phyloP scores from a whole-genome alignment of 2,888 invertebrate genomes.

The Xanthia icteritia region DNA sequence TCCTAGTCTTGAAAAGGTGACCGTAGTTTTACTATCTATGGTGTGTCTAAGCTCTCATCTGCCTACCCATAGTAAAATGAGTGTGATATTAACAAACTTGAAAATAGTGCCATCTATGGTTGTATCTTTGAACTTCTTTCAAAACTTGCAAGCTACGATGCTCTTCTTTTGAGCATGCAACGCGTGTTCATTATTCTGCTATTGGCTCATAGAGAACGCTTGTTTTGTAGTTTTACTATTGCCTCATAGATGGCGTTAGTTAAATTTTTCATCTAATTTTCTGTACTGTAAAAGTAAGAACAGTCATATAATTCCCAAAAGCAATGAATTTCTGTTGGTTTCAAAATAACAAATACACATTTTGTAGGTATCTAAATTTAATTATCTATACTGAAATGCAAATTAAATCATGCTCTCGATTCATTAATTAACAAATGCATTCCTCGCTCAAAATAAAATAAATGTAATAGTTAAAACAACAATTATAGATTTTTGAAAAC shows the following conservation, averaged over 20 bases:
- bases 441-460: too few relatives aligned
- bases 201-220: slow-evolving; percentile 4
- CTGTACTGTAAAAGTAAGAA: too few relatives aligned
- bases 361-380: too few relatives aligned
- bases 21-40: not conserved
- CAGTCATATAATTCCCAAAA: not conserved
- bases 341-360: not conserved
- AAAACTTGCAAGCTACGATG: not conserved
- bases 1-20: too few relatives aligned
- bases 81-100: not conserved
- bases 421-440: too few relatives aligned
- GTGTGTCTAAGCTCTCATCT: not conserved
- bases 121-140: not conserved
- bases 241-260: not conserved
- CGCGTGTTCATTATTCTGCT: not conserved
- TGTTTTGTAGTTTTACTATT: not conserved
- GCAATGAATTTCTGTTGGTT: too few relatives aligned
- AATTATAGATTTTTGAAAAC: too few relatives aligned
- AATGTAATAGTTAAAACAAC: too few relatives aligned
- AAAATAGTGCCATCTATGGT: slow-evolving; percentile 33
- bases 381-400: too few relatives aligned
- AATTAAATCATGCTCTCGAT: too few relatives aligned
- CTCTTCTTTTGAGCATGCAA: not conserved
- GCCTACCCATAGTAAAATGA: too few relatives aligned
- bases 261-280: not conserved